phyloP scores from a whole-genome alignment of 2,113 vertebrate species.

The Cricetomys ansorgei region DNA sequence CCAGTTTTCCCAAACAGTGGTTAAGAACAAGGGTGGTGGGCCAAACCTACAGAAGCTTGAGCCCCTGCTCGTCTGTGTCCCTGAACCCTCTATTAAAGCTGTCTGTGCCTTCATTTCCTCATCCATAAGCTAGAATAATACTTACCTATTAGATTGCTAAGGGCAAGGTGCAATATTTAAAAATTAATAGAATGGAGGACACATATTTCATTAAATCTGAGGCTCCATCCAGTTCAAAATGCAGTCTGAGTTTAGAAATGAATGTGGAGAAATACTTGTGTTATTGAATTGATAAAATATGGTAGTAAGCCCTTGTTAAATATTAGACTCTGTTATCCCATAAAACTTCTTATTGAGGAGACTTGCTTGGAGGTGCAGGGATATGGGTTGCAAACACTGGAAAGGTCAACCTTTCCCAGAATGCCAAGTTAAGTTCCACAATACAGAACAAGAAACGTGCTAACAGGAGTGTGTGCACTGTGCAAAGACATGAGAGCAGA shows the following conservation, averaged over 20 bases:
- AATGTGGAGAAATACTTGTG: background rate
- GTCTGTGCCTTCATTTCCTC: background rate
- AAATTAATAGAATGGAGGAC: background rate
- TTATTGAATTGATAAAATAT: background rate
- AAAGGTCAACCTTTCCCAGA: slow-evolving; percentile 17
- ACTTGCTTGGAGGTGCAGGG: background rate
- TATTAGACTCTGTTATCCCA: background rate
- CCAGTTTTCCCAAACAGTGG: background rate
- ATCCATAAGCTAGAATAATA: background rate
- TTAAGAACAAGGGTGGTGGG: background rate
- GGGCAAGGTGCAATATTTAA: background rate
- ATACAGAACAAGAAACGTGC: background rate
- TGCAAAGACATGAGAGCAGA: background rate
- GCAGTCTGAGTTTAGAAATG: slow-evolving; percentile 10
- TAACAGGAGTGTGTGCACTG: background rate
- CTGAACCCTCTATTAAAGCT: background rate
- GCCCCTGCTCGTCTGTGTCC: background rate
- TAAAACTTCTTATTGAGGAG: background rate
- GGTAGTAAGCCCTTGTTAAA: background rate
- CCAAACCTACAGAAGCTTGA: background rate
- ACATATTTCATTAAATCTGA: background rate
- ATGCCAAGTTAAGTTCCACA: background rate
- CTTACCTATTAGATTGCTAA: background rate
- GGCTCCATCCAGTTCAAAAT: background rate
- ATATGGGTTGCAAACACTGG: slow-evolving; percentile 1